Evolutionary conservation across 1,140 invertebrate genomes (phyloP).

Genomic region (Drosophila parabipectinata): DNA sequence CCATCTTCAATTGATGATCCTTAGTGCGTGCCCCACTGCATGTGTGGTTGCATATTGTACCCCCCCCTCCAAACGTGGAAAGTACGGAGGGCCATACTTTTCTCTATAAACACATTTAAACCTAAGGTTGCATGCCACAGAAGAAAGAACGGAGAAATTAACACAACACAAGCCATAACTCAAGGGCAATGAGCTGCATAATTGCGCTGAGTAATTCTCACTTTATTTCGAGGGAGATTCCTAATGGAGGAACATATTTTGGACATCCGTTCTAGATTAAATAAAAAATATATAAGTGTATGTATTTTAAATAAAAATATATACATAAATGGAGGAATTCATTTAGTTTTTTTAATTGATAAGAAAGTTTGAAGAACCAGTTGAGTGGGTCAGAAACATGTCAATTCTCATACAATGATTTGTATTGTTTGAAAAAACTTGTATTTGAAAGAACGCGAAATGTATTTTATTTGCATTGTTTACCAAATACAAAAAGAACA

Average conservation of each 20-base stretch:
- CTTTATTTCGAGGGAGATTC: slow-evolving; percentile 63
- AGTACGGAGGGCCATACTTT: slow-evolving; percentile 43
- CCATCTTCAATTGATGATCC: slow-evolving; percentile 33
- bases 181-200: slow-evolving; percentile 81
- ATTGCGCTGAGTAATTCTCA: slow-evolving; percentile 82
- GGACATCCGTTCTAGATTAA: slow-evolving; percentile 48
- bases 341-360: no score
- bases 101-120: not conserved
- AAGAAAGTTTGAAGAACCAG: no score
- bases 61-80: slow-evolving; percentile 18
- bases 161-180: slow-evolving; percentile 61
- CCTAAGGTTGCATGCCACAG: slow-evolving; percentile 46
- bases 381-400: no score
- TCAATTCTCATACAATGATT: no score
- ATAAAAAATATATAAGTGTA: slow-evolving; percentile 17
- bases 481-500: no score
- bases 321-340: no score
- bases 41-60: slow-evolving; percentile 75
- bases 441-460: no score
- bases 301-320: no score
- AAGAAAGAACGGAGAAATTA: slow-evolving; percentile 37
- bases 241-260: slow-evolving; percentile 45
- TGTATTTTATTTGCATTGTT: no score
- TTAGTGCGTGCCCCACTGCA: slow-evolving; percentile 49
- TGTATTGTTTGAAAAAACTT: no score